phyloP scores from a whole-genome alignment of 2,888 invertebrate genomes.

The Coronaproctus castanopsis region DNA sequence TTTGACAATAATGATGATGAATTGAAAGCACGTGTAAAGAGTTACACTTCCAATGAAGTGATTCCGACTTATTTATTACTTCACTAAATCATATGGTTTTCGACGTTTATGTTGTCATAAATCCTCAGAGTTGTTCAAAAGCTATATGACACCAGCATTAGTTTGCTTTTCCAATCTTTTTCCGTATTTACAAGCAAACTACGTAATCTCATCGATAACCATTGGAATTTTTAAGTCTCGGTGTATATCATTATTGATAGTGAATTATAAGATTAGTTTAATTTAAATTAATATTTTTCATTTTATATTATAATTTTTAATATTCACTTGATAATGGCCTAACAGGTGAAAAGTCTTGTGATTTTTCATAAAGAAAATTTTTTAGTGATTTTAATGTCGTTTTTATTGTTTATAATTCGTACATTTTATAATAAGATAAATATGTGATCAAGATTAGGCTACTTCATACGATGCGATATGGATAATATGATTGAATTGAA shows the following conservation, averaged over 20 bases:
- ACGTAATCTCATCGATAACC: not conserved
- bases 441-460: too few relatives aligned
- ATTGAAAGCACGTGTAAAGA: not conserved
- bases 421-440: too few relatives aligned
- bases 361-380: too few relatives aligned
- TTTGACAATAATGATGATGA: not conserved
- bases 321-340: too few relatives aligned
- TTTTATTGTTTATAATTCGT: too few relatives aligned
- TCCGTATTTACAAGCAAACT: not conserved
- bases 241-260: not conserved
- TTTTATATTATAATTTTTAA: too few relatives aligned
- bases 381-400: too few relatives aligned
- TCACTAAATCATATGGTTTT: not conserved
- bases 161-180: not conserved
- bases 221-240: not conserved
- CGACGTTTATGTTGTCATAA: not conserved
- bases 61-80: not conserved
- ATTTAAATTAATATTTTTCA: too few relatives aligned
- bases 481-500: too few relatives aligned
- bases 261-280: not conserved
- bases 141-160: not conserved
- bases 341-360: too few relatives aligned
- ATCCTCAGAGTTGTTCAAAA: not conserved
- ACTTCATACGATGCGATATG: too few relatives aligned
- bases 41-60: not conserved